Evolutionary conservation across 2,113 vertebrate genomes (phyloP).

Genomic region (Gobius niger): DNA sequence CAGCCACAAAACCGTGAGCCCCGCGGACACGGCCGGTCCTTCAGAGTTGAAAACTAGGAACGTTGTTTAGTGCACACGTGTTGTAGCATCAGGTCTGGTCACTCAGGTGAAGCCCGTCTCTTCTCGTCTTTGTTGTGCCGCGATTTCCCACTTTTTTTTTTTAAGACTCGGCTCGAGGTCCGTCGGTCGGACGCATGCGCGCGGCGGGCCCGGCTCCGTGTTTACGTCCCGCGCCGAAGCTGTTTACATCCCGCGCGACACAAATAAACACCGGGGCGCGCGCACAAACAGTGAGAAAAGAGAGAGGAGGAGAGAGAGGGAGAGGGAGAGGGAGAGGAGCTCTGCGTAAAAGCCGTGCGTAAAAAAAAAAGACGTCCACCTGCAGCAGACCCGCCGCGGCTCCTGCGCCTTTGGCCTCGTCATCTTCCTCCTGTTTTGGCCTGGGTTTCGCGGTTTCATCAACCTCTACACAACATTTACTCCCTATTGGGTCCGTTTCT

Average conservation of each 20-base stretch:
- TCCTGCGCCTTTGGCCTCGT: neutral
- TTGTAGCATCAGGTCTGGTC: too few species aligned
- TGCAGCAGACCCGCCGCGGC: neutral
- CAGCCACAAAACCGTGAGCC: too few species aligned
- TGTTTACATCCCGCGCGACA: conserved; percentile 13
- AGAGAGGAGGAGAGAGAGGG: neutral
- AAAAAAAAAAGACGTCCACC: conserved; percentile 5
- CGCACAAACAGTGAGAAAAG: conserved; percentile 8
- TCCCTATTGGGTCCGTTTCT: neutral
- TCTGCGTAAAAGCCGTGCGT: conserved; percentile 10
- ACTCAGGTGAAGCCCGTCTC: neutral
- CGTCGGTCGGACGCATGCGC: conserved; percentile 7
- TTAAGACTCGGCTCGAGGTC: neutral
- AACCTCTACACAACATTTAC: too few species aligned
- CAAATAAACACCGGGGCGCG: conserved; percentile 15
- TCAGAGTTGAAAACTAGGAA: too few species aligned
- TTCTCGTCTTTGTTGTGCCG: neutral
- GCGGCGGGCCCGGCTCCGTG: neutral
- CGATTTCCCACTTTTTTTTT: neutral
- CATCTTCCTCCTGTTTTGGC: too few species aligned
- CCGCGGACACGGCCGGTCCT: too few species aligned
- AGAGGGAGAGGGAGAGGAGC: neutral
- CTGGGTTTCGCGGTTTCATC: too few species aligned
- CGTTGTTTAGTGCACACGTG: too few species aligned
- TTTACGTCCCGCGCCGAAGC: conserved; percentile 11